Base-by-base conservation (phyloP, 2,888 invertebrate species). In the Rotaria macrura region DNA sequence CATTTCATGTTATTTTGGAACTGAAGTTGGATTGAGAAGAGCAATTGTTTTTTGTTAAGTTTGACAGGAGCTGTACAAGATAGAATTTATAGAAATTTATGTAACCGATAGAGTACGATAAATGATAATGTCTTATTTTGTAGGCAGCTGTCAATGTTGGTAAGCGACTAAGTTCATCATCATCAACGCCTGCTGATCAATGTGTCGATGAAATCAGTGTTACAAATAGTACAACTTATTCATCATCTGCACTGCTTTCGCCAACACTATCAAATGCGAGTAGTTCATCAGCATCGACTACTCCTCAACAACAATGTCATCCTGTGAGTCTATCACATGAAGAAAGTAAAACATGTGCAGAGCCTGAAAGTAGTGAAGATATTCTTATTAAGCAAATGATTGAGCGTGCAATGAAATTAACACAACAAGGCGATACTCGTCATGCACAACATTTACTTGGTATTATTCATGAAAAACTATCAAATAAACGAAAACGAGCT, bases 401-500 rank as follows among this genome's bases (percentile, higher is more conserved):
- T 79, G 79, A 43, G n/a, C 79, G 43, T 43, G 79, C 79, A 43
- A 79, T 79, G 43, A 79, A 43, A 25, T 40, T 79, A 7, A 79
- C 40, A n/a, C 79, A 79, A 79, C 79, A 79, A 79, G 79, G 79
- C 34, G 43, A 79, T 43, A 79, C 79, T n/a, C 40, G 43, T 43
- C 43, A 79, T 43, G 79, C 79, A 43, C 79, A 79, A 79, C 40
- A 79, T 43, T 43, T 79, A 43, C 43, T 79, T n/a, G 43, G 43
- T n/a, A n/a, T 79, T 43, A 79, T 79, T 12, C 79, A 79, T 43
- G 79, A 79, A 43, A 79, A 79, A 43, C n/a, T 79, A 43, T 79
- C 79, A n/a, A 40, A 79, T 79, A 40, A 79, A 65, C 65, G 65
- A 14, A 65, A 65, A 65, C 34, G 65, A 14, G 65, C 14, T 34